Evolutionary conservation across 2,797 vertebrate species (phyloP).

Genomic region (Lagorchestes hirsutus): DNA sequence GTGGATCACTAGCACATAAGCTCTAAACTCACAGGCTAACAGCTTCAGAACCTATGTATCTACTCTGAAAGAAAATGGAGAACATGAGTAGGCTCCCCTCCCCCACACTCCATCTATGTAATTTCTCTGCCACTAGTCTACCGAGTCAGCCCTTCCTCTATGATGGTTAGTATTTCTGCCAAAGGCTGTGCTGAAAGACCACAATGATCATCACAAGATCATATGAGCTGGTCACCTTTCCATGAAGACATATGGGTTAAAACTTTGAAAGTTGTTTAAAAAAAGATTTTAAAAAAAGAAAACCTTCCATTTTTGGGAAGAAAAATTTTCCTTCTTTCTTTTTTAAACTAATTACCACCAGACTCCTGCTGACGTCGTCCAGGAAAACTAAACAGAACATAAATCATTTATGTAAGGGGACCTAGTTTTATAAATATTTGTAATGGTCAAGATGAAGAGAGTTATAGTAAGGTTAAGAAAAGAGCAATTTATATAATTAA

Average conservation of each 20-base stretch:
- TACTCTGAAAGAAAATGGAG: constrained; percentile 7
- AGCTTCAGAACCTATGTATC: background rate
- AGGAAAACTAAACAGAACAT: constrained; percentile 66
- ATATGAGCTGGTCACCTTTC: constrained; percentile 53
- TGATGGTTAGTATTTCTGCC: constrained; percentile 9
- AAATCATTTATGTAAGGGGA: constrained; percentile 67
- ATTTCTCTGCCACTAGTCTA: constrained; percentile 50
- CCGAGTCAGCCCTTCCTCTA: constrained; percentile 37
- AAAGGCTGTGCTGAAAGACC: background rate
- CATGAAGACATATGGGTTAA: constrained; percentile 37
- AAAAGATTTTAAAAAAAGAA: constrained; percentile 26
- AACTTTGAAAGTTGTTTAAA: constrained; percentile 41
- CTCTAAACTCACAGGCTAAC: background rate
- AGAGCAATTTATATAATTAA: constrained; percentile 51
- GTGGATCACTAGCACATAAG: background rate
- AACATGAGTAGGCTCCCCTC: background rate
- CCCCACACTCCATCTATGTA: constrained; percentile 11
- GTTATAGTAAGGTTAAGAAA: constrained; percentile 50
- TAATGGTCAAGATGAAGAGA: constrained; percentile 57
- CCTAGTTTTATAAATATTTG: constrained; percentile 71
- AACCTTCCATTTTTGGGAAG: constrained; percentile 43
- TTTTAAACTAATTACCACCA: constrained; percentile 52
- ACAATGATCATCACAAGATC: background rate
- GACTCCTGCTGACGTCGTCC: constrained; percentile 44
- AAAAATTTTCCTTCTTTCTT: constrained; percentile 41